Conservation (phyloP, 2,113 vertebrate genomes). For the Colius striatus region DNA sequence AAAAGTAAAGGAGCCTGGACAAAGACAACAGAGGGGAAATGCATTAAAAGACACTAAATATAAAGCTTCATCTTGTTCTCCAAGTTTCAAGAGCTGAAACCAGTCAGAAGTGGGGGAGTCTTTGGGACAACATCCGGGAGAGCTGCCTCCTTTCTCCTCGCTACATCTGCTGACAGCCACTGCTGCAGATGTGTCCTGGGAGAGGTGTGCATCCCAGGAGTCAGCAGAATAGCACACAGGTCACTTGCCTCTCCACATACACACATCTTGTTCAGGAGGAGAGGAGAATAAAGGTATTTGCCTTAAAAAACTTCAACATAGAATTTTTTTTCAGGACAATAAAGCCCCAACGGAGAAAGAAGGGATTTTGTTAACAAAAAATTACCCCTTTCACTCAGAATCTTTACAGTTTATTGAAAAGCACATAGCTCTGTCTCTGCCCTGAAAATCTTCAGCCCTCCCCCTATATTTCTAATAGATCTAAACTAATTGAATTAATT, state of each 20-base stretch:
- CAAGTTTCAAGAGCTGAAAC: not conserved
- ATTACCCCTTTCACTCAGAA: not conserved
- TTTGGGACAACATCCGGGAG: accelerated
- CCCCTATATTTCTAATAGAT: constrained; percentile 56
- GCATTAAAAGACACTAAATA: accelerated
- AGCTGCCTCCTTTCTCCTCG: not conserved
- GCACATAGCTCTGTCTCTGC: constrained; percentile 19
- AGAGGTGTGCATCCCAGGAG: not conserved
- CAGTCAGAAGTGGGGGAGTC: accelerated
- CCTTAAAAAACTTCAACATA: not conserved
- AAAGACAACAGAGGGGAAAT: accelerated
- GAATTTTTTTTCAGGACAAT: constrained; percentile 28
- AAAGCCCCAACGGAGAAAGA: not conserved
- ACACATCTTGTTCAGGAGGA: accelerated
- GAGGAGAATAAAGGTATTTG: not conserved
- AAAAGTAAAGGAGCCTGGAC: not conserved
- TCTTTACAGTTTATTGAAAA: constrained; percentile 22
- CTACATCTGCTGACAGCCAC: accelerated
- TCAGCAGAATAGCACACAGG: not conserved
- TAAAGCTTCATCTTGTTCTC: not conserved
- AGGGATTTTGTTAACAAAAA: constrained; percentile 8
- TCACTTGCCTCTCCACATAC: not conserved
- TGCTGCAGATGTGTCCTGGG: not conserved
- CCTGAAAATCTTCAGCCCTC: constrained; percentile 40
- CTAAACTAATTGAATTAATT: constrained; percentile 79